Base-by-base conservation (phyloP, 1,140 invertebrate species). In the Drosophila oshimai region DNA sequence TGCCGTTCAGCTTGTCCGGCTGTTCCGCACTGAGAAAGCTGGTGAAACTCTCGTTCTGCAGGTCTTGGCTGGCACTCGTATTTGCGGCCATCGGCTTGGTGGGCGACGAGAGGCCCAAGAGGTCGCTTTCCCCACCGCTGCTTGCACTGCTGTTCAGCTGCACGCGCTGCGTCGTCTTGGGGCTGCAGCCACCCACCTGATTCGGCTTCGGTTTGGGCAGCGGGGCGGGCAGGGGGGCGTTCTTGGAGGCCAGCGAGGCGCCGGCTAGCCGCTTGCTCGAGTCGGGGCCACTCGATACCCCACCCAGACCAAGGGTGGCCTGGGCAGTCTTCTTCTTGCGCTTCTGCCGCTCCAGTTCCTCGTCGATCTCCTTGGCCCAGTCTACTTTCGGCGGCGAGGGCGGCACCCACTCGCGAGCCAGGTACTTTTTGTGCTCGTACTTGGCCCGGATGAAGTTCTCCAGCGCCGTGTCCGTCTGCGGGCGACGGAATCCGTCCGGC, bases 361-460 rank as follows among this genome's bases (percentile, higher is more conserved):
- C 95, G 70, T 97, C 96, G 47, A 97, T 94, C 44, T 84, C 96
- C 89, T 96, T 96, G 74, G 97, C 96, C 93, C 94, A 95, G 91
- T 95, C 94, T 26, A 96, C 95, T 92, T 97, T 96, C 12, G 96
- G 95, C 50, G 96, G 93, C 36, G 95, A 92, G 18, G 96, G 96
- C 49, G 95, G 96, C 29, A 99, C 96, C 97, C 97, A 99, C 92
- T 99, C 98, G 76, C 96, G 94, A 17, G 98, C 98, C 81, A 99
- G 97, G 91, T 99, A 99, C 89, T 99, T 99, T 92, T 99, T 99
- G 79, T 98, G 96, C 91, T 99, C 98, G 92, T 99, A 99, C 92
- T 99, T 99, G 33, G 97, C 96, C 46, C 98, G 93, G 70, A 99
- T 98, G 91, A 99, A 99, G 41, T 95, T 95, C 91, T 99, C 98